Percentiles rank a stretch among this genome's conserved stretches.
These are phyloP conservation scores for Thymelicus sylvestris DNA, from an alignment of 2,888 invertebrate species.

Conservation along the genomic window DNA sequence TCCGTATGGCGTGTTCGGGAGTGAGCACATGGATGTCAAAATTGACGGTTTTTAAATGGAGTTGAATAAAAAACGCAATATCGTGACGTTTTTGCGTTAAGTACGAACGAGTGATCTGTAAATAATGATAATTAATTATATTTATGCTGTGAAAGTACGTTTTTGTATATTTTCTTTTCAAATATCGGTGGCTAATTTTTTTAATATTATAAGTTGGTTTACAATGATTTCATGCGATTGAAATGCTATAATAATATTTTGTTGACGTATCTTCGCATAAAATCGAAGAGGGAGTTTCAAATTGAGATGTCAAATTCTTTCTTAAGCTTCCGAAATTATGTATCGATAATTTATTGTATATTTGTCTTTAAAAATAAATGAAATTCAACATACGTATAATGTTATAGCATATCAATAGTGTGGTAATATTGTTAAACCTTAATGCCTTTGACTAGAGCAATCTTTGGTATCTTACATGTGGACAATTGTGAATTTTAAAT, in stretches of 20 bases:
- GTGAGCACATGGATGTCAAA: not conserved
- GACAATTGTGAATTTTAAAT: slow-evolving; percentile 26
- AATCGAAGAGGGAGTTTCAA: not conserved
- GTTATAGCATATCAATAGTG: slow-evolving; percentile 10
- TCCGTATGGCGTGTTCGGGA: too few species aligned
- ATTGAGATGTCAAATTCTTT: not conserved
- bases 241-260: slow-evolving; percentile 3
- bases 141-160: slow-evolving; percentile 5
- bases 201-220: slow-evolving; percentile 6
- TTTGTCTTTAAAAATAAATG: not conserved
- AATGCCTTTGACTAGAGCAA: not conserved
- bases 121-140: slow-evolving; percentile 4
- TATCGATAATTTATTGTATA: not conserved
- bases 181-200: slow-evolving; percentile 6
- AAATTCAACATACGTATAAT: not conserved
- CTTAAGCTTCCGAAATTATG: not conserved
- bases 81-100: not conserved
- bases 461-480: slow-evolving; percentile 18
- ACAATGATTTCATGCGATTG: not conserved
- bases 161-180: slow-evolving; percentile 6
- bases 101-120: slow-evolving; percentile 7
- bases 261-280: not conserved
- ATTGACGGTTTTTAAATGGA: not conserved
- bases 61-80: not conserved
- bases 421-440: not conserved